A percentile compares a stretch with the other conserved stretches of the same genome.
These are phyloP conservation scores for Cyrtorhinus lividipennis DNA, from an alignment of 1,140 invertebrate genomes.

Conservation along the genomic window DNA sequence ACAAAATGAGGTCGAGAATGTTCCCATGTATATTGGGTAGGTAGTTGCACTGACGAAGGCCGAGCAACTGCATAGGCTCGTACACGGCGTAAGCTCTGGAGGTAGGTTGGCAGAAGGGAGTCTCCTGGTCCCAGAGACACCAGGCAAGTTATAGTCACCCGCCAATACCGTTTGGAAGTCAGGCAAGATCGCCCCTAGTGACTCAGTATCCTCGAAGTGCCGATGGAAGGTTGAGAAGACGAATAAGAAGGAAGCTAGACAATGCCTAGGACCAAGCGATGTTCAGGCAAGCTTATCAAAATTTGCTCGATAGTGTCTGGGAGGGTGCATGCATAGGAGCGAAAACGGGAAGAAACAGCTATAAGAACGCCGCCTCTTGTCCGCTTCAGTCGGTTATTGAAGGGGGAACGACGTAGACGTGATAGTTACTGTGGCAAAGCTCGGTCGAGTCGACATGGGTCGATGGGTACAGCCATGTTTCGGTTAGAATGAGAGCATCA, in stretches of 20 bases:
- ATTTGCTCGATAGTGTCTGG: neutral
- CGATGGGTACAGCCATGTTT: neutral
- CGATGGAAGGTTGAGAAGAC: neutral
- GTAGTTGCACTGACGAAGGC: neutral
- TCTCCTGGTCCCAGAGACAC: neutral
- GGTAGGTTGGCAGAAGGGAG: neutral
- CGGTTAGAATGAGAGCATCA: neutral
- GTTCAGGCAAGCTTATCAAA: neutral
- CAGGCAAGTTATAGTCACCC: neutral
- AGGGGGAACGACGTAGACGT: neutral
- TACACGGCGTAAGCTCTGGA: neutral
- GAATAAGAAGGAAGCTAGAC: neutral
- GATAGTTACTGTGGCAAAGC: neutral
- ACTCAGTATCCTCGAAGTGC: neutral
- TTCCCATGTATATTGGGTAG: neutral
- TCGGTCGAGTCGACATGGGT: neutral
- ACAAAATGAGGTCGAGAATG: neutral
- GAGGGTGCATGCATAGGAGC: neutral
- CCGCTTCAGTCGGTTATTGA: neutral
- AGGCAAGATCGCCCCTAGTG: neutral
- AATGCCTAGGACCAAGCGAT: neutral
- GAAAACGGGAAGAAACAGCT: neutral
- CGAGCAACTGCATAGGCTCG: neutral
- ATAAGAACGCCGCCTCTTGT: neutral
- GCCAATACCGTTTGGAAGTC: neutral